Conservation (phyloP, 2,888 invertebrate genomes). For the Dorcus parallelipipedus region DNA sequence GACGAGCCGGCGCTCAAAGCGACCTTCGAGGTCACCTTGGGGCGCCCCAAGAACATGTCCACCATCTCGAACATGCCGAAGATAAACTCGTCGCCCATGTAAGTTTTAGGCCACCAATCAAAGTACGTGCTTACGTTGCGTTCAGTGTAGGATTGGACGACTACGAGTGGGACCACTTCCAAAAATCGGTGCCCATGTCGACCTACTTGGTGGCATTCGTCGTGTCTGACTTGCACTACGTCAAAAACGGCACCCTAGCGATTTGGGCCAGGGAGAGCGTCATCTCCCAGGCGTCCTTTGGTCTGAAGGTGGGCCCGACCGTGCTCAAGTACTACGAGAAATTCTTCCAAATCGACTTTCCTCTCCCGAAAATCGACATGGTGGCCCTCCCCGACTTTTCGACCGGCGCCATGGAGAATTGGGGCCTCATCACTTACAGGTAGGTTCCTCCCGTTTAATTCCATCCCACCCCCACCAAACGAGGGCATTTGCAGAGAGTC, state of each 20-base stretch:
- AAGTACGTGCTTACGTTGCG: no score
- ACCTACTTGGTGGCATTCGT: conserved; percentile 85
- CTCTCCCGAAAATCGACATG: conserved; percentile 84
- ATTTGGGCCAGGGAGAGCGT: conserved; percentile 72
- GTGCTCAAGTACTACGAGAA: conserved; percentile 68
- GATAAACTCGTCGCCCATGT: conserved; percentile 52
- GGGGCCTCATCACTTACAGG: conserved; percentile 73
- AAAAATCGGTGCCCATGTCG: conserved; percentile 81
- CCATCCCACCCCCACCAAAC: no score
- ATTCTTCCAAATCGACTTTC: conserved; percentile 74
- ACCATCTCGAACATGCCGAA: conserved; percentile 80
- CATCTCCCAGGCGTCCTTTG: conserved; percentile 69
- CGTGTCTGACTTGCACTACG: conserved; percentile 70
- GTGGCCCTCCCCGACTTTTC: conserved; percentile 89
- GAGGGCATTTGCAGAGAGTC: conserved; percentile 59
- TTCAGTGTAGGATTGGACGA: conserved; percentile 56
- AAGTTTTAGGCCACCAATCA: conserved; percentile 37
- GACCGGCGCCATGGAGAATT: conserved; percentile 89
- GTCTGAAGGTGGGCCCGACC: conserved; percentile 71
- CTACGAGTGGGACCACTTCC: conserved; percentile 75
- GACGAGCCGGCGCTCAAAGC: conserved; percentile 89
- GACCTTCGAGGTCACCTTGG: conserved; percentile 69
- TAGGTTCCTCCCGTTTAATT: no score
- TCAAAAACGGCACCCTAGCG: conserved; percentile 56
- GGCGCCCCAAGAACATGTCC: conserved; percentile 59